Base-by-base conservation (phyloP, 2,797 vertebrate genomes). In the Cossypha caffra region DNA sequence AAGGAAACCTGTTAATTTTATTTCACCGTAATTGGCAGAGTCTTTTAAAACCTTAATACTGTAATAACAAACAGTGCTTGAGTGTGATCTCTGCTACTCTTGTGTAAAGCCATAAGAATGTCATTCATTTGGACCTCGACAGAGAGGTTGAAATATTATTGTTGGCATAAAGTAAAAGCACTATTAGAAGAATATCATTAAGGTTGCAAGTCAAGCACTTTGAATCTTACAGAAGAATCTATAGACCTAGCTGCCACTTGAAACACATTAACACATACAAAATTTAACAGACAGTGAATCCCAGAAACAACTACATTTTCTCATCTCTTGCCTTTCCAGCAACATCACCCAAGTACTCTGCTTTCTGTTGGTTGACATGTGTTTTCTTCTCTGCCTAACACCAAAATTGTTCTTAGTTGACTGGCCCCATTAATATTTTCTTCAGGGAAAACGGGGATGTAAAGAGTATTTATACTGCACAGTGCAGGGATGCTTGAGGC, bases 41-140 rank as follows among this genome's bases (percentile, higher is more conserved):
- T 64, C 37, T 85, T 90, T 95, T 74, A 82, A 96, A 88, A 90
- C 45, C 35, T 73, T 86, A 81, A 73, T 55, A 43, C 28, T 72
- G 33, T 69, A 82, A 82, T 50, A 85, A 79, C 10, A 93, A 94
- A 88, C 48, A 42, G 23, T 37, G 13, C 38, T 76, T 16, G 6
- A 86, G 50, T 29, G 25, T 72, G 64, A 86, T 71, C 64, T 82
- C 71, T 45, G 28, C 42, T 74, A 29, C 64, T 61, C 52, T 58
- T 71, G 33, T 92, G 75, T 66, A 89, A 96, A 95, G 66, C 45
- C 81, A n/a, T 61, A 85, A 42, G 64, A 88, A 89, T 51, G 81
- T 31, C 57, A 74, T 72, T 89, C 54, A 77, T 80, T 89, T 66
- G 38, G 38, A 61, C 20, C 50, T 87, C 59, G 28, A 9, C 42